Base-by-base conservation (phyloP, 2,113 vertebrate genomes). In the Chaetodon auriga region DNA sequence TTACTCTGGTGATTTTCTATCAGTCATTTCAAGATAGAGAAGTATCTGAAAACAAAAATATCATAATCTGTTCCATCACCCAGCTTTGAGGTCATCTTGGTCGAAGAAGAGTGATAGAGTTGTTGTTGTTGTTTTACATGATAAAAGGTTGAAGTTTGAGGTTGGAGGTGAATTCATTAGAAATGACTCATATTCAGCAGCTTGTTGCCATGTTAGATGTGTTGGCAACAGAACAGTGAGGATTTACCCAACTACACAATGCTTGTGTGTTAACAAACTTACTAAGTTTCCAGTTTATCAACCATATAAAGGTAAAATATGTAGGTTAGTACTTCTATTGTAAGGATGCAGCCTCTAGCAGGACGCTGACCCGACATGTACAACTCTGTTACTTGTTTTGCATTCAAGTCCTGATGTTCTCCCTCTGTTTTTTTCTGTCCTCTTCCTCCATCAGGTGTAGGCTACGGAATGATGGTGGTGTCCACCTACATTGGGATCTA, bases 401-500 rank as follows among this genome's bases (percentile, higher is more conserved):
- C 23, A 6, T 38, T 75, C 43, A 35, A 46, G 2, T 12, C 68
- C 25, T 62, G 6, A 55, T 74, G 10, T 68, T 63, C 41, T 48
- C 23, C 10, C 6, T n/a, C 49, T 14, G 0, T 16, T 1, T 16
- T n/a, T 19, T 10, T 72, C 58, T 14, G 7, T 53, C 10, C 11
- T 45, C 13, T 71, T 23, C 23, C 63, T 16, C 30, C 36, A 55
- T 35, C 87, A 99, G 98, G 98, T 48, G 97, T 99, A 80, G 98
- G 98, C 87, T 99, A 99, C 3, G 98, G 98, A 89, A 99, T 99
- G 98, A 99, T 99, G 98, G 98, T 99, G 89, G 98, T 99, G 81
- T 99, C 98, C 83, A 97, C 97, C 0, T 99, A 99, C 90, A 99
- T 99, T 38, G 98, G 98, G 61, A 99, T 99, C 94, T 99, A 99